Base-by-base conservation (phyloP, 2,797 vertebrate genomes). In the Malacoraja senta region DNA sequence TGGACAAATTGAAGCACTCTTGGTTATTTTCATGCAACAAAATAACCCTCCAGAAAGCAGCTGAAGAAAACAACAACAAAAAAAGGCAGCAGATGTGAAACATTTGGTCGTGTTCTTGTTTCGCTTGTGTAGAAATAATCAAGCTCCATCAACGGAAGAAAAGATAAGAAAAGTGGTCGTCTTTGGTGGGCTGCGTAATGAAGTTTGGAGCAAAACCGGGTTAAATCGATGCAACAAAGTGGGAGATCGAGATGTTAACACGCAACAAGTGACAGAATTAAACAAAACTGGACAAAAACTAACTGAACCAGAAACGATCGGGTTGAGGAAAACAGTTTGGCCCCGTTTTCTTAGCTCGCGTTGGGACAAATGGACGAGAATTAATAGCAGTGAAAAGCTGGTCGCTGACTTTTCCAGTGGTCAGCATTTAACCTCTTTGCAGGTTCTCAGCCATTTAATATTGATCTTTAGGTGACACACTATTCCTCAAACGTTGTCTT, bases 61-160 rank as follows among this genome's bases (percentile, higher is more conserved):
- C 63, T n/a, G n/a, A 74, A 92, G 71, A 53, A 53, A 76, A 74
- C 35, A 84, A 92, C 68, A 38, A 91, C 9, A 74, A 44, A 91
- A 74, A 38, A 44, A 92, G 90, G 71, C 44, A 76, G 29, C 90
- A 92, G 90, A 92, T 92, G 90, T 92, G 90, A 76, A 53, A 92
- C 90, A 76, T 76, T 92, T 53, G 90, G 90, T 92, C 76, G 68
- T 29, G 68, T 63, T 19, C 32, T 63, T 35, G 32, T 91, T 91
- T 91, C 86, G 71, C 65, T 91, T 92, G 90, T 92, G 71, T 74
- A 92, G 90, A 92, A 76, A 92, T 53, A 29, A 44, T 58, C 90
- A 26, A 74, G 44, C 71, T 29, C 90, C 21, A 83, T 61, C 81
- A 84, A 88, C 61, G n/a, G 61, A 21, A 68, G 84, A 44, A 44